Evolutionary conservation across 1,140 invertebrate genomes (phyloP).

Genomic region (Hypothenemus hampei): DNA sequence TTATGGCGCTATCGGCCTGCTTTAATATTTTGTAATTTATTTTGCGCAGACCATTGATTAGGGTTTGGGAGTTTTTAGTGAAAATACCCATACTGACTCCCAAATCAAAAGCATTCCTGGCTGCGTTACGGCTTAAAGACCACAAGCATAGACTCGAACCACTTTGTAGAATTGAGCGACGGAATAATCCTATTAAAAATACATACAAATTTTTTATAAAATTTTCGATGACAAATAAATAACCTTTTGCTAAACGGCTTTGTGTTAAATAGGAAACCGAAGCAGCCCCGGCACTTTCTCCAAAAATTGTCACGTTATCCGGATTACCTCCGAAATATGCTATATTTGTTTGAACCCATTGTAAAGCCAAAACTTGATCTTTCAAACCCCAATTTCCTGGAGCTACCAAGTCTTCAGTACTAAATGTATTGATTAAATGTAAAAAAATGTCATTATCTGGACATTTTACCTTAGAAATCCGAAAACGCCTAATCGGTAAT

Average conservation of each 20-base stretch:
- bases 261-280: conserved; percentile 19
- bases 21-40: conserved; percentile 10
- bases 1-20: conserved; percentile 11
- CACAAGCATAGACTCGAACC: conserved; percentile 12
- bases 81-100: conserved; percentile 6
- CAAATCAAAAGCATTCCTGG: conserved; percentile 6
- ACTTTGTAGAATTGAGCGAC: conserved; percentile 15
- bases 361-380: conserved; percentile 46
- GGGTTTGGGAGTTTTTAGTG: neutral
- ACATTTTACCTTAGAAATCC: conserved; percentile 26
- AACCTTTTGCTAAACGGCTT: conserved; percentile 12
- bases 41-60: conserved; percentile 1
- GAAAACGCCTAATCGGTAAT: conserved; percentile 50
- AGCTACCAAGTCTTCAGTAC: conserved; percentile 26
- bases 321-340: conserved; percentile 33
- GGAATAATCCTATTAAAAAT: conserved; percentile 6
- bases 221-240: neutral
- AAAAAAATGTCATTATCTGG: too few species aligned
- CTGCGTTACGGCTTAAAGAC: neutral
- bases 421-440: too few species aligned
- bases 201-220: neutral
- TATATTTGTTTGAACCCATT: conserved; percentile 47
- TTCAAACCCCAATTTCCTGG: conserved; percentile 50
- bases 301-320: conserved; percentile 28
- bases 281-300: conserved; percentile 23